Evolutionary conservation across 1,140 invertebrate genomes (phyloP), one percentile per base, ranked within the genome.

Genomic region (Caligus rogercresseyi): DNA sequence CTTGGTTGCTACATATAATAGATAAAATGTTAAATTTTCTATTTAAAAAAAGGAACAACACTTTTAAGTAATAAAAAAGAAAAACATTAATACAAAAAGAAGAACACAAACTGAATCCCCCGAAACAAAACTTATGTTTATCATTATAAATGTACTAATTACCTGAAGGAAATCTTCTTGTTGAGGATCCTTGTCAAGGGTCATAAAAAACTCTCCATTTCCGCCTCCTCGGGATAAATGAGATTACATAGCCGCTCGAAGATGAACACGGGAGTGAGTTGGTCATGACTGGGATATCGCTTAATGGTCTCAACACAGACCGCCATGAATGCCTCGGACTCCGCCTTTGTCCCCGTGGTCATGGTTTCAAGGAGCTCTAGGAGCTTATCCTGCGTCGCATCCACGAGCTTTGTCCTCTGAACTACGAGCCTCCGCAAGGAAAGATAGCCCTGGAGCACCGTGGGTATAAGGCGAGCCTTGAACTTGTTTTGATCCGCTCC

Each of bases 101-200:
- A n/a, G n/a, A n/a, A n/a, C n/a, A n/a, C n/a, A n/a, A n/a, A n/a
- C n/a, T n/a, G n/a, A n/a, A n/a, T n/a, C n/a, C n/a, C n/a, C n/a
- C n/a, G n/a, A n/a, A 51, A 51, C 43, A 51, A 51, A 51, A 51
- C 13, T 51, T 14, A 51, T 51, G 16, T 14, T 51, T 16, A 51
- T 51, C 43, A 51, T 51, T 14, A 13, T 51, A 51, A 51, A 14
- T 51, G 43, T 51, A 51, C n/a, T n/a, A n/a, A n/a, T 54, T 67
- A 83, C 83, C 74, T 90, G 89, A 65, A 98, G 78, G 74, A 97
- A 98, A 74, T 98, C 94, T 76, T 98, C 94, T 71, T 98, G 94
- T 70, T 96, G 92, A 0, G 91, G 87, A 79, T 98, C 94, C 72
- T 98, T 98, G 70, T 98, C 94, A 15, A 98, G 76, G 0, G 87